These are phyloP conservation scores for Teleogryllus oceanicus DNA, from an alignment of 2,888 invertebrate species.

Conservation along the genomic window DNA sequence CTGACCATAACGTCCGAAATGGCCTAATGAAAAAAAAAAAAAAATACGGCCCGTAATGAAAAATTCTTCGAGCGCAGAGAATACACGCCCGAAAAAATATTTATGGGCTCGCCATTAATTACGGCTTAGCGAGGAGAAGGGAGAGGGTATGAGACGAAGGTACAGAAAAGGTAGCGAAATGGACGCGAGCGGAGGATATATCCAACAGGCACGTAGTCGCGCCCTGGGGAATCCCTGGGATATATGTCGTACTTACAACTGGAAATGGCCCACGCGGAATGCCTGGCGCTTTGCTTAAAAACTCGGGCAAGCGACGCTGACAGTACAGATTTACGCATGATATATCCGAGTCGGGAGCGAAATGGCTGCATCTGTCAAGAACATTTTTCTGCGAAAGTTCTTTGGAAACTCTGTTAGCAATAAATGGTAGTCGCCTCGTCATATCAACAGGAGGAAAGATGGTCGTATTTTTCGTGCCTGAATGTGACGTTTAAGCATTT, in stretches of 20 bases:
- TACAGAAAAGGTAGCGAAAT: background rate
- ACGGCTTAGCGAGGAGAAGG: background rate
- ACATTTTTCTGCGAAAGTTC: too few species aligned
- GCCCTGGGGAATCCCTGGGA: background rate
- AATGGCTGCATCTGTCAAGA: too few species aligned
- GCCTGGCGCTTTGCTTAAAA: background rate
- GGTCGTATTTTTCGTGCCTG: too few species aligned
- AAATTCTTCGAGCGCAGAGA: background rate
- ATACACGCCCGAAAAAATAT: background rate
- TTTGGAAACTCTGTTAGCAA: too few species aligned
- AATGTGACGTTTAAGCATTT: too few species aligned
- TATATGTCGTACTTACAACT: background rate
- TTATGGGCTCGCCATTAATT: background rate
- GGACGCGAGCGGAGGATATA: background rate
- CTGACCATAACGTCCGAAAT: background rate
- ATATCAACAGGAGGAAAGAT: too few species aligned
- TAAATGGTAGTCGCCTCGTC: too few species aligned
- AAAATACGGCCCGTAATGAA: background rate
- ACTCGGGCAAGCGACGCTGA: background rate
- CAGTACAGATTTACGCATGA: too few species aligned
- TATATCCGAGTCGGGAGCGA: too few species aligned
- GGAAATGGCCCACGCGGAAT: background rate
- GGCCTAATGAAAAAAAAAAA: conserved; percentile 1
- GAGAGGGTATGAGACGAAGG: background rate
- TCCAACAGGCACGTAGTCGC: too few species aligned